Conservation (phyloP, 1,140 invertebrate genomes). For the Luehdorfia chinensis region DNA sequence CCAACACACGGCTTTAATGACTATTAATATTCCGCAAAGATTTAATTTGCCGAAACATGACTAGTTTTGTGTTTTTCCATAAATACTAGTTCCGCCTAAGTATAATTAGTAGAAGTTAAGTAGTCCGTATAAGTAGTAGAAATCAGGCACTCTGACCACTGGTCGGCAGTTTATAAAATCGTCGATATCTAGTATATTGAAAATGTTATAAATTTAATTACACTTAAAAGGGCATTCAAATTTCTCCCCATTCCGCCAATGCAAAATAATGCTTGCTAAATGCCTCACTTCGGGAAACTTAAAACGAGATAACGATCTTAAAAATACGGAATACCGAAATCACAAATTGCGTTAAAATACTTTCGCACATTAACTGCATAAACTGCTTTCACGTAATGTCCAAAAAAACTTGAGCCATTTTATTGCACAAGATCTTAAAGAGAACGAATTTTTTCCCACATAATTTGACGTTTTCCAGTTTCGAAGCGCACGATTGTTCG, state of each 20-base stretch:
- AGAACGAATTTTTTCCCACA: background rate
- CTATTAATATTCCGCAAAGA: too few relatives aligned
- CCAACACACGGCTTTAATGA: too few relatives aligned
- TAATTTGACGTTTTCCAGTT: slow-evolving; percentile 13
- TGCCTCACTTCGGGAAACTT: background rate
- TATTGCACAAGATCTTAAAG: slow-evolving; percentile 10
- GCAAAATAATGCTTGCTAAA: slow-evolving; percentile 9
- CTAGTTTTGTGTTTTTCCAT: too few relatives aligned
- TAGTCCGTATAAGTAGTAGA: too few relatives aligned
- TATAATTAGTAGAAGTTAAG: too few relatives aligned
- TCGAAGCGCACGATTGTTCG: background rate
- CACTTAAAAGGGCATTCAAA: too few relatives aligned
- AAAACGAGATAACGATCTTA: slow-evolving; percentile 16
- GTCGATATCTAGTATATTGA: too few relatives aligned
- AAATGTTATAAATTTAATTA: too few relatives aligned
- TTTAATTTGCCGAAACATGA: too few relatives aligned
- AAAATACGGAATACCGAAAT: slow-evolving; percentile 14
- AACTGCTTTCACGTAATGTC: slow-evolving; percentile 9
- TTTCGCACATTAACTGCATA: slow-evolving; percentile 10
- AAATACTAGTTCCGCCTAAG: too few relatives aligned
- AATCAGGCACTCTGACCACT: too few relatives aligned
- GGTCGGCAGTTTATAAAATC: too few relatives aligned
- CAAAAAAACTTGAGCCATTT: slow-evolving; percentile 6
- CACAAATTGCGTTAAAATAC: slow-evolving; percentile 16
- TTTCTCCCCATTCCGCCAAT: slow-evolving; percentile 3